A percentile compares a stretch with the other conserved stretches of the same genome.
phyloP scores from a whole-genome alignment of 2,113 vertebrate species.

The Bungarus multicinctus region DNA sequence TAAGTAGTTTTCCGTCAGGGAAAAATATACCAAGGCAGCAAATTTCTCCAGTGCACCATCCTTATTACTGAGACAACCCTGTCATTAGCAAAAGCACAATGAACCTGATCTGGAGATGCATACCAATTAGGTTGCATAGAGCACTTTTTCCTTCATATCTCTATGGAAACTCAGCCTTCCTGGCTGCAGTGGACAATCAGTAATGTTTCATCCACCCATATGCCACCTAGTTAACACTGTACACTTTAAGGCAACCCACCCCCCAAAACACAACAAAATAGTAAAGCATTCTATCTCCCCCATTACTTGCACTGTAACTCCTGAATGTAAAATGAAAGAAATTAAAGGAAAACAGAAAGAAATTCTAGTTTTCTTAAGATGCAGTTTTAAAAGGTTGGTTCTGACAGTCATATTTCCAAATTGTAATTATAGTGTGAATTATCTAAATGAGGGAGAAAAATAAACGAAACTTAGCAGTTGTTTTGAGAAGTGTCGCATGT shows the following conservation, averaged over 20 bases:
- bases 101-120: constrained; percentile 85
- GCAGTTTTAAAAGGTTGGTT: neutral
- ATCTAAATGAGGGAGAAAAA: neutral
- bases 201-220: constrained; percentile 79
- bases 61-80: constrained; percentile 89
- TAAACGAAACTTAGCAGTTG: neutral
- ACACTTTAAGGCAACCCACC: constrained; percentile 69
- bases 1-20: constrained; percentile 84
- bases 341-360: constrained; percentile 53
- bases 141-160: constrained; percentile 82
- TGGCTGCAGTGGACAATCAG: constrained; percentile 78
- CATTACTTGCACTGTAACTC: constrained; percentile 40
- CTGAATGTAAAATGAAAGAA: constrained; percentile 44
- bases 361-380: neutral
- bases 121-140: constrained; percentile 87
- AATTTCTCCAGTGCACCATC: constrained; percentile 88
- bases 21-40: constrained; percentile 85
- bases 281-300: neutral
- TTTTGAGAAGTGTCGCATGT: neutral
- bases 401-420: constrained; percentile 15
- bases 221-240: constrained; percentile 80
- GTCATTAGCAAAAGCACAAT: constrained; percentile 92
- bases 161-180: constrained; percentile 85
- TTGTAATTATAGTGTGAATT: rapidly evolving
- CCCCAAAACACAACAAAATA: constrained; percentile 13